phyloP scores from a whole-genome alignment of 1,140 invertebrate genomes.

The Euura saliciscinereae region DNA sequence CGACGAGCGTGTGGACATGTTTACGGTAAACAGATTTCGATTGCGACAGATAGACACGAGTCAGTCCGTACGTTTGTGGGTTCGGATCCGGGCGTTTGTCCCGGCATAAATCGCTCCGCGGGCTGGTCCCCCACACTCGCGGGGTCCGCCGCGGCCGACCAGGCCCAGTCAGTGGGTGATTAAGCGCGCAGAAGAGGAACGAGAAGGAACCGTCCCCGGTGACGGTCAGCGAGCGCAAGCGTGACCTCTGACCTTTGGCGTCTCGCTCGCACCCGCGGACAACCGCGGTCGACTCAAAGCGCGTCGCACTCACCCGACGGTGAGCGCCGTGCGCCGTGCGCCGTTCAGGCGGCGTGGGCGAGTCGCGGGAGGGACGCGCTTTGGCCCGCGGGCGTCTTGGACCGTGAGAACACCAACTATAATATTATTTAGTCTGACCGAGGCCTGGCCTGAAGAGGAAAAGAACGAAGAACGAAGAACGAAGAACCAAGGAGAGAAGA shows the following conservation, averaged over 20 bases:
- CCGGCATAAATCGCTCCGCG: background rate
- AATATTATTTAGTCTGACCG: constrained; percentile 62
- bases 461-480: constrained; percentile 10
- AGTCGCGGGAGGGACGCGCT: constrained; percentile 50
- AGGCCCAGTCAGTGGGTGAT: constrained; percentile 46
- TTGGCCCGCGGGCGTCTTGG: constrained; percentile 59
- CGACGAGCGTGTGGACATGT: background rate
- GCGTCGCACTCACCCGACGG: constrained; percentile 32
- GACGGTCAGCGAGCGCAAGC: constrained; percentile 59
- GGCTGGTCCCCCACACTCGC: background rate
- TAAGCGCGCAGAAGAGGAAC: constrained; percentile 37
- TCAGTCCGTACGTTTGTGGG: background rate
- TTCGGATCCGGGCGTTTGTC: background rate
- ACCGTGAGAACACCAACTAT: constrained; percentile 63
- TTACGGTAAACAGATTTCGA: background rate
- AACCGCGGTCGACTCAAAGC: constrained; percentile 24
- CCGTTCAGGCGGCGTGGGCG: constrained; percentile 47
- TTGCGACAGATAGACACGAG: background rate
- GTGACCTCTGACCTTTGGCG: constrained; percentile 54
- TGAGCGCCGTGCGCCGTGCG: constrained; percentile 27
- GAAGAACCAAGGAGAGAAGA: constrained; percentile 20
- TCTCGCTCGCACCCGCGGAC: constrained; percentile 26
- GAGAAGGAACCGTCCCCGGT: constrained; percentile 55
- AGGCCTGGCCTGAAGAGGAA: constrained; percentile 10
- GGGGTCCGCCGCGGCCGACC: background rate